phyloP scores from a whole-genome alignment of 2,797 vertebrate species.

The Fringilla coelebs region DNA sequence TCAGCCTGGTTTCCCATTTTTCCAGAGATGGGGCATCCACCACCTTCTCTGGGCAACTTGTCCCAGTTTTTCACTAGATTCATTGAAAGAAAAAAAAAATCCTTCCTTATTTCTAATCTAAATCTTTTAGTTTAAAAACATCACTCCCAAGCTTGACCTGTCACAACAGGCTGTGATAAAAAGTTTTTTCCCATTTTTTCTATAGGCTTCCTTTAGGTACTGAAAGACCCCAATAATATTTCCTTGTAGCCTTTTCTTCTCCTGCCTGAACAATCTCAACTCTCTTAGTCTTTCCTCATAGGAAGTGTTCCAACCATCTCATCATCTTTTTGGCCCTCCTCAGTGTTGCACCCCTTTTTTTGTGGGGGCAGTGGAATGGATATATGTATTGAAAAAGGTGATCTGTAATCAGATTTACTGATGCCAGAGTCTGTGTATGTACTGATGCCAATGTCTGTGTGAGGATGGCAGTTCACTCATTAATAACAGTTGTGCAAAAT shows the following conservation, averaged over 20 bases:
- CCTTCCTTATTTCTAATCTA: neutral
- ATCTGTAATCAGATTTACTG: neutral
- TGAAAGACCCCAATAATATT: neutral
- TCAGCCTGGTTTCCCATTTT: neutral
- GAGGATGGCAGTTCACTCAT: neutral
- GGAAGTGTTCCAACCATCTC: rapidly evolving
- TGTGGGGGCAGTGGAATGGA: neutral
- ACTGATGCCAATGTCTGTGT: neutral
- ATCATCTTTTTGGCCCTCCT: neutral
- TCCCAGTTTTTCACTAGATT: neutral
- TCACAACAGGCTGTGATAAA: rapidly evolving
- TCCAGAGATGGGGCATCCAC: neutral
- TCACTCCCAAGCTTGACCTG: neutral
- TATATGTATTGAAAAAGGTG: neutral
- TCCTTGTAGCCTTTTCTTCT: neutral
- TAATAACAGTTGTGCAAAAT: neutral
- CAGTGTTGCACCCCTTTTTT: neutral
- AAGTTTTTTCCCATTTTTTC: neutral
- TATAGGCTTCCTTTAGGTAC: neutral
- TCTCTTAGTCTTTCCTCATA: neutral
- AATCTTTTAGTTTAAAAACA: neutral
- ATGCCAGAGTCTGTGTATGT: neutral
- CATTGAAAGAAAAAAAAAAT: too few species aligned
- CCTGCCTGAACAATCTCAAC: neutral
- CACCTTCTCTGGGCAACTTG: neutral